Conservation (phyloP, 2,113 vertebrate genomes). For the Mus pahari region DNA sequence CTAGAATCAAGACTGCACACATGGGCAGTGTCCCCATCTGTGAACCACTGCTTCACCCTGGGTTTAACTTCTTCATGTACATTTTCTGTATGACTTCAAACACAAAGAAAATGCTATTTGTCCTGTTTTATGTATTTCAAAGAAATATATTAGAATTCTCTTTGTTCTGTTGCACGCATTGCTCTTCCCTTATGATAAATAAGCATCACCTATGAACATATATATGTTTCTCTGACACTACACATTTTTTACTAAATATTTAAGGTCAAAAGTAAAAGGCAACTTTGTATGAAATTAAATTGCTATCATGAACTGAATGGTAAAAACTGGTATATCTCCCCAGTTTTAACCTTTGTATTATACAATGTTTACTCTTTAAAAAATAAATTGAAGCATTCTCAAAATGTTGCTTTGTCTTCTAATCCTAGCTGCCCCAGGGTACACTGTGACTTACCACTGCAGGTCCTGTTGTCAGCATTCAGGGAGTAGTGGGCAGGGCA, state of each 20-base stretch:
- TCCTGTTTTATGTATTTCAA: conserved; percentile 14
- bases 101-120: neutral
- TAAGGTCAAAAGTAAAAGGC: neutral
- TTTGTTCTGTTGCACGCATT: conserved; percentile 17
- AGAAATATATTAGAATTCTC: neutral
- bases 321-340: neutral
- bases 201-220: neutral
- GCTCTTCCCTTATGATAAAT: conserved; percentile 10
- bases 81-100: conserved; percentile 36
- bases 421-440: neutral
- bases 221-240: neutral
- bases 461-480: conserved; percentile 97
- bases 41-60: neutral
- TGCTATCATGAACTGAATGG: conserved; percentile 37
- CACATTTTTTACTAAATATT: conserved; percentile 38
- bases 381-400: neutral
- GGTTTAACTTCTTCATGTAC: neutral
- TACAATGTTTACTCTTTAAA: conserved; percentile 1
- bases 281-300: conserved; percentile 42
- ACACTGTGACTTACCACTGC: conserved; percentile 91
- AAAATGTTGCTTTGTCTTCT: conserved; percentile 36
- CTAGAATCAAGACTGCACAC: neutral
- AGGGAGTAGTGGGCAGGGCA: conserved; percentile 98
- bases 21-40: neutral
- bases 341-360: conserved; percentile 4